Conservation (phyloP, 1,140 invertebrate genomes). For the Frieseomelitta varia region DNA sequence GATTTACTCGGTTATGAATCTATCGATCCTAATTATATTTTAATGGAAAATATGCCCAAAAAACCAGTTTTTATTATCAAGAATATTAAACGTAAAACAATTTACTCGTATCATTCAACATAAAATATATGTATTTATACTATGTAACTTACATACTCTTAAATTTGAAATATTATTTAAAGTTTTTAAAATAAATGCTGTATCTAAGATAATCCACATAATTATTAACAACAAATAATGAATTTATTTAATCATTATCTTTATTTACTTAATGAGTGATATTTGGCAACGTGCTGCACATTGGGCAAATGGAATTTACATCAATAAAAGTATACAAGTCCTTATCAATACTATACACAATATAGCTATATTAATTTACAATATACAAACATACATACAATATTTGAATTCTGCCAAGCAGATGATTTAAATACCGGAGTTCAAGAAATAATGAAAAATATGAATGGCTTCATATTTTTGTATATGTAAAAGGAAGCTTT, state of each 20-base stretch:
- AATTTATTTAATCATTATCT: slow-evolving; percentile 24
- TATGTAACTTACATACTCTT: background rate
- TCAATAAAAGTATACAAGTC: slow-evolving; percentile 47
- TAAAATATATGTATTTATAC: background rate
- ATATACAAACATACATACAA: slow-evolving; percentile 53
- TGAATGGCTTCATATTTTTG: background rate
- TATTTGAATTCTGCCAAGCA: slow-evolving; percentile 29
- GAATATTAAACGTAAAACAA: slow-evolving; percentile 59
- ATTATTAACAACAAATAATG: slow-evolving; percentile 52
- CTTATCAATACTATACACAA: slow-evolving; percentile 50
- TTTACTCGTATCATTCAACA: slow-evolving; percentile 30
- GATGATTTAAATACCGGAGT: slow-evolving; percentile 24
- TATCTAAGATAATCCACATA: slow-evolving; percentile 5
- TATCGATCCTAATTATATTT: slow-evolving; percentile 56
- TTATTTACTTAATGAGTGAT: slow-evolving; percentile 59
- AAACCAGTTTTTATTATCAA: slow-evolving; percentile 73
- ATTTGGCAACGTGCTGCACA: slow-evolving; percentile 58
- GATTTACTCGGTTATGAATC: slow-evolving; percentile 67
- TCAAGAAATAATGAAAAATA: background rate
- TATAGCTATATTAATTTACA: slow-evolving; percentile 60
- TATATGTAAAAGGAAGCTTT: slow-evolving; percentile 1
- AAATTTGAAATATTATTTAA: slow-evolving; percentile 1
- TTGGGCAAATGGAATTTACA: slow-evolving; percentile 52
- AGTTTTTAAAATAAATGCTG: slow-evolving; percentile 3
- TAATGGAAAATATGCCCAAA: slow-evolving; percentile 60